Evolutionary conservation across 2,113 vertebrate species (phyloP).

Genomic region (Pachyramphus minor): DNA sequence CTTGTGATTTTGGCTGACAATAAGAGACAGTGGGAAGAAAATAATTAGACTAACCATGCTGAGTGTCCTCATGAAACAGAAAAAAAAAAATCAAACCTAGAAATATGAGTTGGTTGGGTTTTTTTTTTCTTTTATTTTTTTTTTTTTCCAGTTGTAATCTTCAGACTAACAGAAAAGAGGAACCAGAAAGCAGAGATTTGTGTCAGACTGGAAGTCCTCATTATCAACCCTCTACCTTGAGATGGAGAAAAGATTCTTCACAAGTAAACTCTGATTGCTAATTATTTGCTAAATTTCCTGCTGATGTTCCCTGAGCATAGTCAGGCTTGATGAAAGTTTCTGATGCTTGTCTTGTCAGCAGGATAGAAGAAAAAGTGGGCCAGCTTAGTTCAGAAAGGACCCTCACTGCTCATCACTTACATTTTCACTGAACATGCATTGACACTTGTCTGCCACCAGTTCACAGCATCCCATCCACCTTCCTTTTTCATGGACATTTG

Average conservation of each 20-base stretch:
- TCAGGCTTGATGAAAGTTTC: slow-evolving; percentile 49
- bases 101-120: not conserved
- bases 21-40: slow-evolving; percentile 37
- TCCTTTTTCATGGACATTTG: not conserved
- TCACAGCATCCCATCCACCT: not conserved
- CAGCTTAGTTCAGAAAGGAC: slow-evolving; percentile 15
- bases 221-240: not conserved
- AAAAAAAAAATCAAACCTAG: not conserved
- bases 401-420: not conserved
- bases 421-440: not conserved
- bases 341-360: slow-evolving; percentile 10
- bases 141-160: not conserved
- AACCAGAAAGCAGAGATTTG: not conserved
- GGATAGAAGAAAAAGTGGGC: slow-evolving; percentile 16
- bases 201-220: not conserved
- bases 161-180: not conserved
- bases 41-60: slow-evolving; percentile 42
- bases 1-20: slow-evolving; percentile 7
- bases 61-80: slow-evolving; percentile 16
- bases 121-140: not conserved
- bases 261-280: slow-evolving; percentile 48
- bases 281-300: slow-evolving; percentile 54
- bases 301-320: slow-evolving; percentile 26
- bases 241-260: slow-evolving; percentile 23
- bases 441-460: not conserved